Evolutionary conservation across 2,888 invertebrate species (phyloP), one percentile per base, ranked within the genome.

Genomic region (Bombylius discolor): DNA sequence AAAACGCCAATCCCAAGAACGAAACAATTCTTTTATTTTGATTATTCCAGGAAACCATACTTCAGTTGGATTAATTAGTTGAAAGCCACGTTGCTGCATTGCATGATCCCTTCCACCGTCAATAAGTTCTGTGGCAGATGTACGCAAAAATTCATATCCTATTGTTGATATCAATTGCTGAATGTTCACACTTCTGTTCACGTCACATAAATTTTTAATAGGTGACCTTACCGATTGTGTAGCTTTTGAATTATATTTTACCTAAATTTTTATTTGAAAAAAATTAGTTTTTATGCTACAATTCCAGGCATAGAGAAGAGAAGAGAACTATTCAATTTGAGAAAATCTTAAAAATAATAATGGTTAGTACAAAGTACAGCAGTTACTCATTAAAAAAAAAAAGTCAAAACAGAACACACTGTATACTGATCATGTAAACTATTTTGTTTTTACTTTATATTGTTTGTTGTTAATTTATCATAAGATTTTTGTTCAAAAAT

Each of bases 1-100:
- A 70, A 80, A 88, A 60, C 84, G 82, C 94, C 94, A 95, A 57
- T 91, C 84, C 91, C 93, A 94, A 34, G 84, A 84, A 61, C 78
- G 72, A 52, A 90, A 81, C 59, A 84, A 82, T 46, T 80, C 78
- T 56, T 81, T 81, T 56, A 90, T 76, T 64, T 84, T 79, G 11
- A 80, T 79, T 36, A 92, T 78, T 65, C 91, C 90, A 70, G 89
- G 89, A 71, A 90, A 93, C 88, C 89, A 90, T 62, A 85, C 82
- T 64, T 93, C 87, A 1, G 87, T 87, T 3, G 93, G 92, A 74
- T 91, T 90, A 52, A 93, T 77, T 69, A 84, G 80, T 68, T 91
- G 89, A 72, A 91, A 92, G 50, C 92, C 92, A 63, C 85, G 81
- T 70, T 91, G 90, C 66, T 83, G 79, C 67, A 83, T 80, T 62